These are phyloP conservation scores for Eonycteris spelaea DNA, from an alignment of 2,113 vertebrate genomes.

Conservation along the genomic window DNA sequence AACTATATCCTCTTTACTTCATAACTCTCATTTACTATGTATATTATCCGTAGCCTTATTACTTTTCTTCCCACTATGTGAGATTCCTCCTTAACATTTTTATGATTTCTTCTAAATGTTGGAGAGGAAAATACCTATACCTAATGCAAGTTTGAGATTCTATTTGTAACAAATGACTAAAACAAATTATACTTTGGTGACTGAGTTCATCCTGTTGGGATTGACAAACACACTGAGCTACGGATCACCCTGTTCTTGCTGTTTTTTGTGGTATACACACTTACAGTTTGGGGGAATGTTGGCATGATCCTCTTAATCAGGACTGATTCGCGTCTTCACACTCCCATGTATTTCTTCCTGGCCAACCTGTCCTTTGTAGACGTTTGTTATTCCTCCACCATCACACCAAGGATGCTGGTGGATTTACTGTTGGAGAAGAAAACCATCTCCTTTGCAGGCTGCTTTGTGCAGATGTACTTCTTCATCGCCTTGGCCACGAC, in stretches of 20 bases:
- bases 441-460: not conserved
- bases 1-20: not conserved
- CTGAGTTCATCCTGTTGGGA: slow-evolving; percentile 57
- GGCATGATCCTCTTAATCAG: no score
- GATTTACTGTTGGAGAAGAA: not conserved
- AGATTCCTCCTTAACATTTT: not conserved
- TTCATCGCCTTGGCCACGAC: slow-evolving; percentile 6
- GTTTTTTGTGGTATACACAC: not conserved
- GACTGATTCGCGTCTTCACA: no score
- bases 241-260: not conserved
- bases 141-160: not conserved
- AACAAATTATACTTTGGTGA: not conserved
- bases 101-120: not conserved
- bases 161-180: not conserved
- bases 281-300: not conserved
- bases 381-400: slow-evolving; percentile 15
- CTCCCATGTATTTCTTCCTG: no score
- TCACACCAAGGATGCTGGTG: slow-evolving; percentile 44
- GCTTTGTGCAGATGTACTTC: slow-evolving; percentile 58
- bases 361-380: not conserved
- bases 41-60: not conserved
- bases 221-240: not conserved
- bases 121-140: not conserved
- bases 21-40: not conserved
- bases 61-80: not conserved